Conservation (phyloP, 2,888 invertebrate species). For the Nebria brevicollis region DNA sequence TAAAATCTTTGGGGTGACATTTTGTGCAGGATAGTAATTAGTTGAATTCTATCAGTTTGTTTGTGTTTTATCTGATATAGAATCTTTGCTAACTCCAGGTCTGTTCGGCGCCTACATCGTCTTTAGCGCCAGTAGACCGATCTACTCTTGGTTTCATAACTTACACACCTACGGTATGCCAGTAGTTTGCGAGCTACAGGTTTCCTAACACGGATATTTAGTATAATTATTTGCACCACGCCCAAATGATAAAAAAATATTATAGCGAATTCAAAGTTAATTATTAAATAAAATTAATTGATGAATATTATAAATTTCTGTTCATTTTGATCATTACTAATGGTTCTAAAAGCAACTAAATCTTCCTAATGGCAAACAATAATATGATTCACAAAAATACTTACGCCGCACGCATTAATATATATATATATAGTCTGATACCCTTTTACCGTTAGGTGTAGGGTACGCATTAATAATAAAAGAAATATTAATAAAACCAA, state of each 20-base stretch:
- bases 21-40: slow-evolving; percentile 10
- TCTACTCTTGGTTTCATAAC: slow-evolving; percentile 16
- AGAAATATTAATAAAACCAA: no score
- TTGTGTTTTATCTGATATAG: background rate
- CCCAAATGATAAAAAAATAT: slow-evolving; percentile 10
- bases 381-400: no score
- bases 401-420: no score
- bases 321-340: no score
- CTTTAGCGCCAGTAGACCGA: background rate
- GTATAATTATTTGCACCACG: slow-evolving; percentile 14
- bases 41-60: background rate
- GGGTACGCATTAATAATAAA: no score
- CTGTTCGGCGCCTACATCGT: slow-evolving; percentile 6
- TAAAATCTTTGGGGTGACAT: slow-evolving; percentile 14
- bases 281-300: no score
- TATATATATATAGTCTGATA: no score
- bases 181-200: background rate
- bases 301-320: no score
- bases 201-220: slow-evolving; percentile 14
- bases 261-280: background rate
- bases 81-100: background rate
- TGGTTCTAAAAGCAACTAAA: no score
- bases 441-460: no score
- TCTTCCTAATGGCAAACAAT: no score
- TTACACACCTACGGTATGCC: background rate